These are phyloP conservation scores for Pinna nobilis DNA, from an alignment of 1,140 invertebrate species.

Conservation along the genomic window DNA sequence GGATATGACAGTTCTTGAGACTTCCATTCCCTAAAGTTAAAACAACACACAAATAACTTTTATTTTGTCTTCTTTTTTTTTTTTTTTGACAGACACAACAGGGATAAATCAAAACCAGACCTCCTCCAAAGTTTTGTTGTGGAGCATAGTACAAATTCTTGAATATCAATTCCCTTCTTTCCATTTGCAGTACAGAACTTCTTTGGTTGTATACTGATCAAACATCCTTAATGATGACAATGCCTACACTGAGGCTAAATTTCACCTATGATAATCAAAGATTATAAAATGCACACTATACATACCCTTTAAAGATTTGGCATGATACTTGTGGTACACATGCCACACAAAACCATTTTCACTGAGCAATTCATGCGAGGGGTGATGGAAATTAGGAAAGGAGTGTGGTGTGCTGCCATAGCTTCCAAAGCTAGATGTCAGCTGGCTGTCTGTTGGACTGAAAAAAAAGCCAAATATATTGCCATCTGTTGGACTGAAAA, in stretches of 20 bases:
- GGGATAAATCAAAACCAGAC: too few relatives aligned
- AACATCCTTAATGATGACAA: too few relatives aligned
- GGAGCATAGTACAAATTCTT: constrained; percentile 99
- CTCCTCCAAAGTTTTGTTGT: constrained; percentile 90
- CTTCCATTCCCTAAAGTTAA: too few relatives aligned
- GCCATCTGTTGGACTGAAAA: not conserved
- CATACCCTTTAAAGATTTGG: constrained; percentile 92
- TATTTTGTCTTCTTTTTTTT: too few relatives aligned
- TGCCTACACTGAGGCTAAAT: too few relatives aligned
- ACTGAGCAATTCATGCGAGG: constrained; percentile 94
- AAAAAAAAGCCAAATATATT: constrained; percentile 23
- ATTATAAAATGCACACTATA: not conserved
- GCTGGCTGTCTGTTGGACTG: constrained; percentile 69
- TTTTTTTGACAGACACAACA: too few relatives aligned
- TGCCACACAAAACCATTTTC: constrained; percentile 99
- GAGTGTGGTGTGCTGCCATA: constrained; percentile 80
- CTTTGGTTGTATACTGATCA: too few relatives aligned
- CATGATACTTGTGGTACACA: constrained; percentile 96
- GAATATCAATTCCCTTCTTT: too few relatives aligned
- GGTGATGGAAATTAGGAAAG: constrained; percentile 95
- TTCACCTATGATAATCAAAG: not conserved
- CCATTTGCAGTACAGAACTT: constrained; percentile 92
- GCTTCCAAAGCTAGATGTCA: constrained; percentile 81
- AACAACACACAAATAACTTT: too few relatives aligned
- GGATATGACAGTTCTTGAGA: too few relatives aligned